Evolutionary conservation across 2,797 vertebrate genomes (phyloP), one percentile per base, ranked within the genome.

Genomic region (Catamblyrhynchus diadema): DNA sequence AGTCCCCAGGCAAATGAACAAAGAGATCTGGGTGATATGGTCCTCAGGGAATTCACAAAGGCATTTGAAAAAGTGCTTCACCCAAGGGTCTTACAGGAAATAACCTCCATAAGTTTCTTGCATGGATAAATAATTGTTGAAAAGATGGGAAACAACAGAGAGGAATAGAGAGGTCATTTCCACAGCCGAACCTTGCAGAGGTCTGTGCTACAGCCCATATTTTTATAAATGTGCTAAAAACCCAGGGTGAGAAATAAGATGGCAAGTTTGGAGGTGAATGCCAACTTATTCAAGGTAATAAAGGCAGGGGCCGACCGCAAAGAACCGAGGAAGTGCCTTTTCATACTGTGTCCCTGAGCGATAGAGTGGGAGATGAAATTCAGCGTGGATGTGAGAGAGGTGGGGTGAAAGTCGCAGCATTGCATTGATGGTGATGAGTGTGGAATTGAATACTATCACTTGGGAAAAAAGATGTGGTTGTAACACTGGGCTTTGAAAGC

Each of bases 11-110:
- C 92, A 95, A 79, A 61, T 66, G 92, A 95, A 93, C 87, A 93
- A 75, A 96, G 90, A 79, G 94, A 95, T 96, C 59, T 88, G 86
- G 85, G 70, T 93, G 93, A 96, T 96, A 86, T 0, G 37, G 80
- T 88, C 94, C 81, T 84, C 51, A 28, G 66, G 51, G 90, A 94
- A 93, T 88, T 94, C 88, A 79, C 69, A 84, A 72, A 96, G 77
- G 80, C 82, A 69, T 94, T 88, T 93, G 72, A 83, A 86, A 91
- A 79, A 94, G 69, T 93, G 73, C 70, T 93, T 95, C 88, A 94
- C 77, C 93, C 90, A 75, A 79, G 90, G 77, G 82, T 88, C 90
- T 91, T 60, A 47, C 50, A 92, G 92, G 88, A 95, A 96, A 93
- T 88, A 90, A 86, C 86, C 67, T 75, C 62, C 56, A 8, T 75